Conservation (phyloP, 2,888 invertebrate species). For the Sylvicola cinctus region DNA sequence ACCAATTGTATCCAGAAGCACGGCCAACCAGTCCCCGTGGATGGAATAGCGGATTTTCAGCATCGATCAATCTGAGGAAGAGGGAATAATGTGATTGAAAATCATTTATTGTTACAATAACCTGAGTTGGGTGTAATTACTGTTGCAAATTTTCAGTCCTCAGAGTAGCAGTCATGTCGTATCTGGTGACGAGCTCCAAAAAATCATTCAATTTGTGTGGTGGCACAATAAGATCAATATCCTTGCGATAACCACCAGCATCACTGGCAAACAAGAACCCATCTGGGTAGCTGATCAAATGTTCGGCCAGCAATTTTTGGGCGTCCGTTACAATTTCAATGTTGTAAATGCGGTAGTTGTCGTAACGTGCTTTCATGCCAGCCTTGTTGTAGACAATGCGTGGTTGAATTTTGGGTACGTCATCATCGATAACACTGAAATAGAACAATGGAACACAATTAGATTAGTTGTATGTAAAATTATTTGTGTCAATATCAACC, state of each 20-base stretch:
- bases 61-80: constrained; percentile 18
- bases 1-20: constrained; percentile 13
- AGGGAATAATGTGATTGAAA: background rate
- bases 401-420: too few relatives aligned
- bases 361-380: constrained; percentile 15
- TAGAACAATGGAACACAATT: too few relatives aligned
- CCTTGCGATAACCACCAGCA: constrained; percentile 12
- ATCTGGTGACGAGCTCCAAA: constrained; percentile 11
- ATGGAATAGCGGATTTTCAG: constrained; percentile 9
- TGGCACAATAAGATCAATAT: constrained; percentile 29
- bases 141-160: constrained; percentile 20
- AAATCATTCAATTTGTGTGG: constrained; percentile 17
- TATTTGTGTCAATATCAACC: too few relatives aligned
- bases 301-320: constrained; percentile 21
- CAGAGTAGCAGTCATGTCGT: constrained; percentile 12
- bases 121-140: constrained; percentile 9
- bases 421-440: too few relatives aligned
- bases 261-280: constrained; percentile 11
- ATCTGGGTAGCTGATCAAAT: too few relatives aligned
- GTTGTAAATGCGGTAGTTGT: constrained; percentile 18
- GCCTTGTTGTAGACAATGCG: too few relatives aligned
- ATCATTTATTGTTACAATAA: background rate
- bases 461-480: too few relatives aligned
- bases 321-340: constrained; percentile 25
- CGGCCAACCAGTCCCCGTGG: constrained; percentile 11